A percentile compares a stretch with the other conserved stretches of the same genome.
These are phyloP conservation scores for Urocyon cinereoargenteus DNA, from an alignment of 2,797 vertebrate species.

Conservation along the genomic window DNA sequence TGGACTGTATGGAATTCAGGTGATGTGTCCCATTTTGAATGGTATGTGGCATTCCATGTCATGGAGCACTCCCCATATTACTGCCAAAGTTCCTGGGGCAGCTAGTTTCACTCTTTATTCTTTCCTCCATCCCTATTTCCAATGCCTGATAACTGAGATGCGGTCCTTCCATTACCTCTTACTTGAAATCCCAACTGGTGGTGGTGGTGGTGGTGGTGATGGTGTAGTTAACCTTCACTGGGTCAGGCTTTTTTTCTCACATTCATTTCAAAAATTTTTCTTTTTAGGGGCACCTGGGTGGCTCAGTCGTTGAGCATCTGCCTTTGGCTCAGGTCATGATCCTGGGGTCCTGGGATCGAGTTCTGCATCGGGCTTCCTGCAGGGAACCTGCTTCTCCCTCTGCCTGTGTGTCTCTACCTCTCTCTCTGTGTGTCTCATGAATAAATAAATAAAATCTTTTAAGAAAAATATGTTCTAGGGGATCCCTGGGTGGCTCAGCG, in stretches of 20 bases:
- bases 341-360: no score
- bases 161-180: not conserved
- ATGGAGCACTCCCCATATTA: not conserved
- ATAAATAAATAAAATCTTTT: no score
- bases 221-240: no score
- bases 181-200: not conserved
- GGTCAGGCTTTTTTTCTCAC: not conserved
- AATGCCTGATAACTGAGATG: not conserved
- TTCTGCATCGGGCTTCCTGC: no score
- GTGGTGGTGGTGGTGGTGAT: not conserved
- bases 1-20: not conserved
- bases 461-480: not conserved
- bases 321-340: no score
- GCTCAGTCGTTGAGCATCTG: no score
- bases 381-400: no score
- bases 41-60: not conserved
- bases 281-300: not conserved
- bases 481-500: no score
- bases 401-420: no score
- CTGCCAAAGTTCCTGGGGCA: not conserved
- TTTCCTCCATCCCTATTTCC: not conserved
- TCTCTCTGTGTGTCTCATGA: no score
- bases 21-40: not conserved
- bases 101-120: not conserved
- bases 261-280: not conserved